These are phyloP conservation scores for Drosophila neotestacea DNA, from an alignment of 2,888 invertebrate species.

Conservation along the genomic window DNA sequence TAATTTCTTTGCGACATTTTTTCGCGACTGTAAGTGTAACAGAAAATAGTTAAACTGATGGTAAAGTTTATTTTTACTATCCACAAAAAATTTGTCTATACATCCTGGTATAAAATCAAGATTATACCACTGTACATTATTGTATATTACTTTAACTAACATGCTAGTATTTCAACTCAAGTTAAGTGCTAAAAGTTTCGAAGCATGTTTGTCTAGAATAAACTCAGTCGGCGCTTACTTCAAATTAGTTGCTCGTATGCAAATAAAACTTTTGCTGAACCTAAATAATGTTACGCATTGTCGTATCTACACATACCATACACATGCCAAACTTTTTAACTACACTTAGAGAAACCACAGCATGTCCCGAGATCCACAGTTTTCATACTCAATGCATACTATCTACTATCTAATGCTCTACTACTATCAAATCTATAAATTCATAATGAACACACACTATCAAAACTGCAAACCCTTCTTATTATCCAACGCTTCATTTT, in stretches of 20 bases:
- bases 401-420: constrained; percentile 19
- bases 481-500: constrained; percentile 27
- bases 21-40: no score
- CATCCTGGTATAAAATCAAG: constrained; percentile 4
- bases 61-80: not conserved
- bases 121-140: constrained; percentile 12
- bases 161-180: constrained; percentile 34
- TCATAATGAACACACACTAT: constrained; percentile 32
- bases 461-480: constrained; percentile 33
- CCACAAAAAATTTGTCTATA: not conserved
- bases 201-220: constrained; percentile 34
- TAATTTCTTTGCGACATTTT: no score
- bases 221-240: constrained; percentile 41
- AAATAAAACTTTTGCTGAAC: constrained; percentile 49
- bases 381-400: constrained; percentile 21
- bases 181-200: constrained; percentile 37
- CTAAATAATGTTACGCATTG: constrained; percentile 10
- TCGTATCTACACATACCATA: constrained; percentile 2
- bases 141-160: constrained; percentile 41
- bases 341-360: constrained; percentile 50
- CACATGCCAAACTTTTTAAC: constrained; percentile 39
- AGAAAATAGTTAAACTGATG: no score
- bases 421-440: constrained; percentile 20
- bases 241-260: constrained; percentile 55
- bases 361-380: constrained; percentile 38